These are phyloP conservation scores for Frankliniella fusca DNA, from an alignment of 2,888 invertebrate genomes.

Conservation along the genomic window DNA sequence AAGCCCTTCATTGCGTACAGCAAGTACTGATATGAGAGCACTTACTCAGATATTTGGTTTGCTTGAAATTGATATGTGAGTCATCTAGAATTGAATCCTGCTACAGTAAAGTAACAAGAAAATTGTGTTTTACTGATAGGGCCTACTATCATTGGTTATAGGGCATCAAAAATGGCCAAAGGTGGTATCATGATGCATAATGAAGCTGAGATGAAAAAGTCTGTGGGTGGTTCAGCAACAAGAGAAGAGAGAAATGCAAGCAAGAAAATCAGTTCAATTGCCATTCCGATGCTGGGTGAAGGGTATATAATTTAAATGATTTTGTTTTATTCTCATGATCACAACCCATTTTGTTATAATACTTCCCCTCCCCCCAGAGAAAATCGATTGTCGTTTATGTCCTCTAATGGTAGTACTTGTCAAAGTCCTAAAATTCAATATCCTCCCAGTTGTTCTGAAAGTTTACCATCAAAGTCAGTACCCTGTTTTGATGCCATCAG, in stretches of 20 bases:
- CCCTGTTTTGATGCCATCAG: neutral
- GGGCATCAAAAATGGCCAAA: slow-evolving; percentile 19
- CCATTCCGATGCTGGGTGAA: neutral
- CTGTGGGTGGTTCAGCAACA: neutral
- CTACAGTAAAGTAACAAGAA: no score
- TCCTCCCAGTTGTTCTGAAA: neutral
- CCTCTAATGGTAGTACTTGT: neutral
- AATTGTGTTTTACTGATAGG: no score
- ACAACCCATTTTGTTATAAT: neutral
- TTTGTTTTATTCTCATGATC: neutral
- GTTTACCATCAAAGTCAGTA: neutral
- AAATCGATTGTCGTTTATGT: no score
- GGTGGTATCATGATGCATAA: neutral
- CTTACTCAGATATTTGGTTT: neutral
- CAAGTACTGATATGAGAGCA: neutral
- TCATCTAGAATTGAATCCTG: neutral
- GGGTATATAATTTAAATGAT: neutral
- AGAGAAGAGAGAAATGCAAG: neutral
- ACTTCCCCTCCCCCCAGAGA: neutral
- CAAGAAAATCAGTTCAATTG: neutral
- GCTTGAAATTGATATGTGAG: slow-evolving; percentile 13
- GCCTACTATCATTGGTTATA: neutral
- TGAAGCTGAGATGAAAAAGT: neutral
- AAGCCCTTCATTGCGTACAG: neutral
- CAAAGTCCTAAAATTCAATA: neutral